Evolutionary conservation across 2,888 invertebrate genomes (phyloP).

Genomic region (Yponomeuta cagnagella): DNA sequence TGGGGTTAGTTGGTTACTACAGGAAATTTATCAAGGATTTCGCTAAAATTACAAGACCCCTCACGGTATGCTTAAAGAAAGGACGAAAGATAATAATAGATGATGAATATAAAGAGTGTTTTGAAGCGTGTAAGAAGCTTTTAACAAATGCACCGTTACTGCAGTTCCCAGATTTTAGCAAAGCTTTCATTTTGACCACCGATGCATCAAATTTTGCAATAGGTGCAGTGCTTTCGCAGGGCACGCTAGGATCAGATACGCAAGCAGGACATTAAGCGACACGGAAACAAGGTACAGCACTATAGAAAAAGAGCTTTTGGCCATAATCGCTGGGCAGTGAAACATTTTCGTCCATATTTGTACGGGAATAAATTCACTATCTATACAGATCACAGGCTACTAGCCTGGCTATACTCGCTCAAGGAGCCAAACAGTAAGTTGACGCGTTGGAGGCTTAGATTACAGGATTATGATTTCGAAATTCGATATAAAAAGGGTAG

Average conservation of each 20-base stretch:
- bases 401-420: constrained; percentile 20
- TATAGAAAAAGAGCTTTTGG: constrained; percentile 15
- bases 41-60: constrained; percentile 26
- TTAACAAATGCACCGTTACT: constrained; percentile 34
- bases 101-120: constrained; percentile 24
- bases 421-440: constrained; percentile 14
- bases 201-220: constrained; percentile 13
- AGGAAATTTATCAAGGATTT: constrained; percentile 29
- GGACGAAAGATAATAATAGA: constrained; percentile 19
- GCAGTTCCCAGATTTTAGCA: constrained; percentile 36
- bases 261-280: constrained; percentile 13
- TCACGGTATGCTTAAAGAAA: constrained; percentile 29
- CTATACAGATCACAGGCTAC: constrained; percentile 17
- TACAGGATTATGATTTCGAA: constrained; percentile 21
- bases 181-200: constrained; percentile 13
- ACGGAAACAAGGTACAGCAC: constrained; percentile 10
- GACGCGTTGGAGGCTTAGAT: constrained; percentile 18
- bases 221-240: constrained; percentile 11
- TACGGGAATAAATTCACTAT: constrained; percentile 15
- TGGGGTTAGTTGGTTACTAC: constrained; percentile 28
- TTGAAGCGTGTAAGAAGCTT: constrained; percentile 27
- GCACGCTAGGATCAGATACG: constrained; percentile 21
- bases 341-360: constrained; percentile 14
- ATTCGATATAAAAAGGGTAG: constrained; percentile 24
- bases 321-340: constrained; percentile 15